A percentile compares a stretch with the other conserved stretches of the same genome.
Evolutionary conservation across 1,140 invertebrate genomes (phyloP).

Genomic region (Drosophila yakuba): DNA sequence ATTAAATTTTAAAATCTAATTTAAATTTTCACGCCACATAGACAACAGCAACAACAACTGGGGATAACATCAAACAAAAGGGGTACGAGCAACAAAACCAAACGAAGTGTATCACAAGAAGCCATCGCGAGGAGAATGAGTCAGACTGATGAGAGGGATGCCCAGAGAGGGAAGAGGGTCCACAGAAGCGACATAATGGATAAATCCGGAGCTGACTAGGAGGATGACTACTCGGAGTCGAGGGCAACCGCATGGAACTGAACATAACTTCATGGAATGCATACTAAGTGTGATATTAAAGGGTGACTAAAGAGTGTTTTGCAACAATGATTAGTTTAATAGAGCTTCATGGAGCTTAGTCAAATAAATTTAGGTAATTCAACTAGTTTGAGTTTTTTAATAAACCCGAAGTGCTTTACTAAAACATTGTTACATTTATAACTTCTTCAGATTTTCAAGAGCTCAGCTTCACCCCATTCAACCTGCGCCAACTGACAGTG

Average conservation of each 20-base stretch:
- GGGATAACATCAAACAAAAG: conserved; percentile 31
- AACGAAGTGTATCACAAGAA: conserved; percentile 67
- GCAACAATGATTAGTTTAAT: neutral
- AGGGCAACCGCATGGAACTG: conserved; percentile 56
- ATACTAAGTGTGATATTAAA: neutral
- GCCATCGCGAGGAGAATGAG: conserved; percentile 13
- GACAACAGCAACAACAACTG: conserved; percentile 8
- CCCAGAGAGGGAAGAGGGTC: neutral
- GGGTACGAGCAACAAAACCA: conserved; percentile 42
- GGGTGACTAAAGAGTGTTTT: neutral
- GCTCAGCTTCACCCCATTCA: neutral
- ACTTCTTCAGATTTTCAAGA: neutral
- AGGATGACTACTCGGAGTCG: conserved; percentile 31
- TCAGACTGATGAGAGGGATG: conserved; percentile 19
- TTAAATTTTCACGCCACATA: conserved; percentile 77
- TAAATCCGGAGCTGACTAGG: neutral
- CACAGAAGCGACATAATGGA: conserved; percentile 27
- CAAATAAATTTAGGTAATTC: neutral
- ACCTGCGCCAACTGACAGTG: conserved; percentile 32
- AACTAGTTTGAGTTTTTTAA: too few species aligned
- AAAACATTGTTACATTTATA: neutral
- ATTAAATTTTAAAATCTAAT: conserved; percentile 83
- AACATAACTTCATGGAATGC: conserved; percentile 54
- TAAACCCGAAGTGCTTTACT: too few species aligned
- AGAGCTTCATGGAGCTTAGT: neutral